phyloP scores from a whole-genome alignment of 2,888 invertebrate genomes.

The Clanis bilineata region DNA sequence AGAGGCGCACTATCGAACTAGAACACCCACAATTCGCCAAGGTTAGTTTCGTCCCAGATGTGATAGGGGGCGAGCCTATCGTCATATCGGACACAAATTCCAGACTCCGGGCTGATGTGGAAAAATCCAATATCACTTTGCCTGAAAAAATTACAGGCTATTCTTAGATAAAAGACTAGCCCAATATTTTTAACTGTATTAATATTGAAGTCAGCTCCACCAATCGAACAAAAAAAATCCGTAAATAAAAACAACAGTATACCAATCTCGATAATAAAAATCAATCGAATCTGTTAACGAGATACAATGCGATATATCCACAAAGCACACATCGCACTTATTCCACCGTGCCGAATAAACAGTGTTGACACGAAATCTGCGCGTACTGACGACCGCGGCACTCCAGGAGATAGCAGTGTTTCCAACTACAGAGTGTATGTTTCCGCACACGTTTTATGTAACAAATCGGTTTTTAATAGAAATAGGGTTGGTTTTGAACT shows the following conservation, averaged over 20 bases:
- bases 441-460: neutral
- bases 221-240: neutral
- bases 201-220: neutral
- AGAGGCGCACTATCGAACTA: too few relatives aligned
- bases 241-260: neutral
- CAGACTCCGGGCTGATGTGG: too few relatives aligned
- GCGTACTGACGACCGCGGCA: constrained; percentile 26
- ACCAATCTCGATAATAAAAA: constrained; percentile 20
- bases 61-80: too few relatives aligned
- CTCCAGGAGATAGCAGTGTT: neutral
- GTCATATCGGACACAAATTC: too few relatives aligned
- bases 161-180: too few relatives aligned
- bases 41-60: too few relatives aligned
- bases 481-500: too few relatives aligned
- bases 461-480: too few relatives aligned
- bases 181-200: too few relatives aligned
- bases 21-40: too few relatives aligned
- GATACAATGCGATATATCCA: constrained; percentile 24
- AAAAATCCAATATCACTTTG: too few relatives aligned
- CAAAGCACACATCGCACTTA: constrained; percentile 29
- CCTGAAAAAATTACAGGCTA: too few relatives aligned
- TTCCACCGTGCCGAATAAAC: constrained; percentile 37
- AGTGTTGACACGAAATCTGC: constrained; percentile 42
- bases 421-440: neutral
- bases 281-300: constrained; percentile 33